Evolutionary conservation across 2,113 vertebrate genomes (phyloP).

Genomic region (Hydrochoerus hydrochaeris): DNA sequence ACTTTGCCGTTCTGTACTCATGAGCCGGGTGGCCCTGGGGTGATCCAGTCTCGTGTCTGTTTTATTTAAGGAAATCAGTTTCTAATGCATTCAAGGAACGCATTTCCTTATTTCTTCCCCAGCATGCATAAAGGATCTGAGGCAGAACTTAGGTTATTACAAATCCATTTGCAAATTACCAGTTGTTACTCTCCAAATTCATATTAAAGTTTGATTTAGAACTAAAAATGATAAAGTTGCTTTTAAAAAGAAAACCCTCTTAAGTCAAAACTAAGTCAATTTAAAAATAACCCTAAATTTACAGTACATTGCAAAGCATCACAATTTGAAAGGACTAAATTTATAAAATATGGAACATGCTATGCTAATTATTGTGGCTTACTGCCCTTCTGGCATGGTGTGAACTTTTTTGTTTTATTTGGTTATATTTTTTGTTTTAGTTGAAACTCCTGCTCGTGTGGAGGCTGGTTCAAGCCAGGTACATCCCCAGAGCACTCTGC

Average conservation of each 20-base stretch:
- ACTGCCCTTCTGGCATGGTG: background rate
- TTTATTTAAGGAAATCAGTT: conserved; percentile 69
- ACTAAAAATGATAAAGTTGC: conserved; percentile 2
- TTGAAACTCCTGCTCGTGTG: background rate
- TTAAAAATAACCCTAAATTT: conserved; percentile 39
- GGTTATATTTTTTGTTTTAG: background rate
- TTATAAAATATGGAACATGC: background rate
- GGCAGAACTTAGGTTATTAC: conserved; percentile 31
- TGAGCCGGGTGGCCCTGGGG: conserved; percentile 59
- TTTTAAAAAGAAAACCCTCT: background rate
- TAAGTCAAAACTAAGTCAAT: conserved; percentile 44
- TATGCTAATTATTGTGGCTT: background rate
- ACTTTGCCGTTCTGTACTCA: conserved; percentile 64
- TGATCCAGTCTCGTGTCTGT: conserved; percentile 66
- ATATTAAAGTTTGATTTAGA: conserved; percentile 51
- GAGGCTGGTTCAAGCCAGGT: background rate
- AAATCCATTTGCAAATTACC: conserved; percentile 51
- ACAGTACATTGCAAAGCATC: background rate
- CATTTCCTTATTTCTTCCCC: conserved; percentile 50
- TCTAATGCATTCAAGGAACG: conserved; percentile 67
- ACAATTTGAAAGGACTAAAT: conserved; percentile 38
- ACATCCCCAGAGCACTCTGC: background rate
- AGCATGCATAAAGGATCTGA: conserved; percentile 20
- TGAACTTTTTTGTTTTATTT: background rate
- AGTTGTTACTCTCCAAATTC: conserved; percentile 25